Evolutionary conservation across 2,888 invertebrate species (phyloP), one percentile per base, ranked within the genome.

Genomic region (Caenorhabditis angaria): DNA sequence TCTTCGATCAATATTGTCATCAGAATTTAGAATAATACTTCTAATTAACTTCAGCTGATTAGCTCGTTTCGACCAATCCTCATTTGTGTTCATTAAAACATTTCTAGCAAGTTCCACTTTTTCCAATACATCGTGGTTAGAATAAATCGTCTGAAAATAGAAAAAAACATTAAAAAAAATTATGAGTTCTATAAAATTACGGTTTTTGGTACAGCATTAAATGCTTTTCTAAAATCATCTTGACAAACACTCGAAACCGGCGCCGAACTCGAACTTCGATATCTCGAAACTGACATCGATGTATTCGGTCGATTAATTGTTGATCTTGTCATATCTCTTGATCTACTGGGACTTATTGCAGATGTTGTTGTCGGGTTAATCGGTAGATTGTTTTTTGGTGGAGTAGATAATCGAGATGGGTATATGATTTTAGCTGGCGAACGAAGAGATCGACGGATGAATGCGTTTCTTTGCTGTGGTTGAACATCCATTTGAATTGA

Each of bases 161-260:
- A n/a, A n/a, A n/a, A n/a, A n/a, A n/a, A n/a, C n/a, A n/a, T n/a
- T n/a, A n/a, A n/a, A n/a, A n/a, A n/a, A n/a, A n/a, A n/a, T n/a
- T n/a, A n/a, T n/a, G n/a, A n/a, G n/a, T 50, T 50, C n/a, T 6
- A 58, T 20, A 29, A 48, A 61, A 59, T 65, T 35, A 68, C 68
- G 12, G 61, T 67, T n/a, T 76, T 74, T 0, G 78, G 76, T 1
- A 76, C 78, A 5, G 70, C 65, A 5, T 22, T 50, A 41, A 78
- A 78, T 1, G 66, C 54, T 58, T 71, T 74, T 28, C 67, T 55
- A 48, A 78, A 66, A 41, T 78, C 78, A 12, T 78, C 78, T 28
- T 71, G 62, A 29, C 65, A 70, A 1, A 78, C 70, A 3, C 55
- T 60, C 24, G 60, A 61, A 18, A 59, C 65, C 14, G 68, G 72